phyloP scores from a whole-genome alignment of 30 jellyfish, hydroid and myxozoan species.

The Morbakka virulenta region DNA sequence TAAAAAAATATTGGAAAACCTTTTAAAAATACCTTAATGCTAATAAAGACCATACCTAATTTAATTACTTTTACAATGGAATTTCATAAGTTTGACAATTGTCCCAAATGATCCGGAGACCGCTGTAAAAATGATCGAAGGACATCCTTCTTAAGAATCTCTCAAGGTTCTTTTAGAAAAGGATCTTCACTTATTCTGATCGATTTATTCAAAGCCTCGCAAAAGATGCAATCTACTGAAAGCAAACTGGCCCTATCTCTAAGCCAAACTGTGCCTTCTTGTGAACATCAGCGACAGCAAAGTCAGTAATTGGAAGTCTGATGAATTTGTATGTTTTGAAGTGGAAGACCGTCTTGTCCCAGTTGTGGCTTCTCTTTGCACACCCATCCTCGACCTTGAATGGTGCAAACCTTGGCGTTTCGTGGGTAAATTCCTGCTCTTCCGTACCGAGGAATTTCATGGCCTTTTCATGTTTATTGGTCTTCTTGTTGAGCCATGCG shows the following conservation, averaged over 20 bases:
- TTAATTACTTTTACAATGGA: no score
- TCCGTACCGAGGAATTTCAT: constrained; percentile 74
- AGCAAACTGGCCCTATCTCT: constrained; percentile 97
- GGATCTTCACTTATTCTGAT: no score
- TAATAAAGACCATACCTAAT: no score
- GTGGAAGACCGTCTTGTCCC: constrained; percentile 73
- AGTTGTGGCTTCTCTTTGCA: constrained; percentile 41
- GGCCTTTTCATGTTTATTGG: constrained; percentile 73
- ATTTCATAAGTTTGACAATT: no score
- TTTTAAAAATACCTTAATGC: no score
- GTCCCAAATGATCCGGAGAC: no score
- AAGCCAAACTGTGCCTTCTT: constrained; percentile 80
- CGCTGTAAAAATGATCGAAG: no score
- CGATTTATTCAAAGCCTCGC: no score
- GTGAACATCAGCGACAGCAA: constrained; percentile 77
- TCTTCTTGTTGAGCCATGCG: constrained; percentile 80
- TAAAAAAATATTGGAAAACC: constrained; percentile 42
- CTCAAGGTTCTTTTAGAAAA: no score
- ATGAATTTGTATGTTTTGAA: constrained; percentile 77
- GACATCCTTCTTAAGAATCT: no score
- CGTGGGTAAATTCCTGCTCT: constrained; percentile 61
- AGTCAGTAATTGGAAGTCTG: constrained; percentile 85
- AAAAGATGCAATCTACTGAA: constrained; percentile 12
- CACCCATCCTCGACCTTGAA: constrained; percentile 73
- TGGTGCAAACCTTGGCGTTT: constrained; percentile 66